A percentile compares a stretch with the other conserved stretches of the same genome.
phyloP scores from a whole-genome alignment of 1,140 invertebrate species.

The Helicorthomorpha holstii region DNA sequence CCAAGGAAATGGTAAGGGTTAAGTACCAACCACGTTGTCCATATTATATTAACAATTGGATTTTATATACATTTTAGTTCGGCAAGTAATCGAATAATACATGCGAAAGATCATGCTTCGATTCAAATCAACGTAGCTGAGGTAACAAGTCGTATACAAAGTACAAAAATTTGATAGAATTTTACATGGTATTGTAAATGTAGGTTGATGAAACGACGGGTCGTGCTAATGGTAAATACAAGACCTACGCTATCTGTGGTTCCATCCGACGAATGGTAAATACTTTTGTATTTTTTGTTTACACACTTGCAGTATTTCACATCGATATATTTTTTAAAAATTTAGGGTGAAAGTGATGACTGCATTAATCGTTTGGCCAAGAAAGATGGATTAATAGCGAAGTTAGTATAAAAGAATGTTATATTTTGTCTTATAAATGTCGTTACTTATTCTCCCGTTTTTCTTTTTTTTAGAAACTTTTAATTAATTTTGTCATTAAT shows the following conservation, averaged over 20 bases:
- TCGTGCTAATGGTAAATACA: constrained; percentile 68
- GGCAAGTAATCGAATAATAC: constrained; percentile 93
- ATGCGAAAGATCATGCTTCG: constrained; percentile 97
- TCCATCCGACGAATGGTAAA: constrained; percentile 82
- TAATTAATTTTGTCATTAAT: background rate
- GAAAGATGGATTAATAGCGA: constrained; percentile 78
- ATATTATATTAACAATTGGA: constrained; percentile 13
- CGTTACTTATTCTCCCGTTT: background rate
- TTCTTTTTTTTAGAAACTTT: background rate
- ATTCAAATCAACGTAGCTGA: constrained; percentile 94
- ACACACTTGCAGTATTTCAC: constrained; percentile 8
- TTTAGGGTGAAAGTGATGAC: constrained; percentile 88
- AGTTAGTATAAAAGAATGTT: constrained; percentile 33
- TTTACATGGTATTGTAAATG: constrained; percentile 8
- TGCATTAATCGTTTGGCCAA: constrained; percentile 86
- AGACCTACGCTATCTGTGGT: constrained; percentile 95
- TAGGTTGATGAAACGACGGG: constrained; percentile 83
- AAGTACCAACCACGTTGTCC: constrained; percentile 41
- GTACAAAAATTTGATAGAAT: constrained; percentile 21
- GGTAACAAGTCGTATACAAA: constrained; percentile 17
- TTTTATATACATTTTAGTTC: constrained; percentile 49
- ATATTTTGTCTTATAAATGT: background rate
- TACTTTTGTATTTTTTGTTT: constrained; percentile 8
- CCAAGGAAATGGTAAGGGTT: constrained; percentile 90
- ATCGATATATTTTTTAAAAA: background rate